A percentile compares a stretch with the other conserved stretches of the same genome.
Evolutionary conservation across 2,888 invertebrate genomes (phyloP).

Genomic region (Scotopteryx bipunctaria): DNA sequence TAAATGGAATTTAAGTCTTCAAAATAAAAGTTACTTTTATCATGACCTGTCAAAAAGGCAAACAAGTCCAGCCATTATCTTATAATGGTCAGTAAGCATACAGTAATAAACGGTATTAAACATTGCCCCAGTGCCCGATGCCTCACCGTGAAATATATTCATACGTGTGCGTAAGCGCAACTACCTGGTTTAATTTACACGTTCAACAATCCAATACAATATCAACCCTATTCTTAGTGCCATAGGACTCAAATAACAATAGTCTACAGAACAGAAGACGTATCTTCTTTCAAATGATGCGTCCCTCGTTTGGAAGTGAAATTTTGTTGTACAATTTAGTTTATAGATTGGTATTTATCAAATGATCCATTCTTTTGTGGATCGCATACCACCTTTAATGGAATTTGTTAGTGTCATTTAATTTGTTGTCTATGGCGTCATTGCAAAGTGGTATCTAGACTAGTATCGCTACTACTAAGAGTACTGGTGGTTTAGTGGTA

Average conservation of each 20-base stretch:
- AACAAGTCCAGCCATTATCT: conserved; percentile 39
- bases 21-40: conserved; percentile 11
- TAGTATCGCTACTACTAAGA: no score
- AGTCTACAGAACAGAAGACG: background rate
- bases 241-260: background rate
- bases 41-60: conserved; percentile 29
- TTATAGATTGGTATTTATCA: conserved; percentile 13
- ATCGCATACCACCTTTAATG: background rate
- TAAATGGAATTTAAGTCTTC: no score
- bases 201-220: background rate
- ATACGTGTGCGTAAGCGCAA: conserved; percentile 39
- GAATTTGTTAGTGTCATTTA: background rate
- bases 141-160: conserved; percentile 54
- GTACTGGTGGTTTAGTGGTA: no score
- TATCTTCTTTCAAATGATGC: conserved; percentile 7
- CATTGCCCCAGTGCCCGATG: conserved; percentile 47
- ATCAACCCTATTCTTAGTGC: conserved; percentile 5
- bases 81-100: conserved; percentile 48
- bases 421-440: no score
- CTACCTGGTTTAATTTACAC: conserved; percentile 31
- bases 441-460: no score
- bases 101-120: conserved; percentile 53
- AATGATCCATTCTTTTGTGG: background rate
- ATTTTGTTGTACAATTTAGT: conserved; percentile 6
- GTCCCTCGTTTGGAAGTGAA: conserved; percentile 10